Evolutionary conservation across 1,140 invertebrate species (phyloP).

Genomic region (Drosophila neocordata): DNA sequence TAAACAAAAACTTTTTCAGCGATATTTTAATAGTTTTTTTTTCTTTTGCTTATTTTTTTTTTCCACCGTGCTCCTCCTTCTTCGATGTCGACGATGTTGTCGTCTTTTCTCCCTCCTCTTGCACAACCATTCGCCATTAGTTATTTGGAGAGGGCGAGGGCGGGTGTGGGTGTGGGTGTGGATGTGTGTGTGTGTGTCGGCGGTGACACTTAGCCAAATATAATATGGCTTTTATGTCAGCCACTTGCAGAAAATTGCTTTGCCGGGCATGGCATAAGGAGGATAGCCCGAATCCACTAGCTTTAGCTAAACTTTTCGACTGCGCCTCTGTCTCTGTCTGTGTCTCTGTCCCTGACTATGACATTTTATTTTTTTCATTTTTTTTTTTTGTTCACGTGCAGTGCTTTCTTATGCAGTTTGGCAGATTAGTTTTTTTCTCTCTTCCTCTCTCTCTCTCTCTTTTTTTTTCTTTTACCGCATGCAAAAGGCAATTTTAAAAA

Average conservation of each 20-base stretch:
- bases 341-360: conserved; percentile 5
- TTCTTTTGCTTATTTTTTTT: background rate
- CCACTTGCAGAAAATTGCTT: conserved; percentile 77
- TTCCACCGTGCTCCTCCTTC: conserved; percentile 12
- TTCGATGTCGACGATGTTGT: background rate
- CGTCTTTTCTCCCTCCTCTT: background rate
- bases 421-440: conserved; percentile 23
- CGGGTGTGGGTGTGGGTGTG: conserved; percentile 23
- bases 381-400: conserved; percentile 19
- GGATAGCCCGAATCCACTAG: background rate
- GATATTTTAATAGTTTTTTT: conserved; percentile 75
- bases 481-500: conserved; percentile 34
- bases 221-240: conserved; percentile 79
- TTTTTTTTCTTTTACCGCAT: conserved; percentile 3
- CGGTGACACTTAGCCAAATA: conserved; percentile 78
- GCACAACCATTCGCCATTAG: background rate
- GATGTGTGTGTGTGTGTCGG: conserved; percentile 50
- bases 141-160: background rate
- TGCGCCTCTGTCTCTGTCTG: background rate
- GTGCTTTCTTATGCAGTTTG: conserved; percentile 37
- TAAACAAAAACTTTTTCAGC: conserved; percentile 75
- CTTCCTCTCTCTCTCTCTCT: background rate
- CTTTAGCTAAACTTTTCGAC: background rate
- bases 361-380: background rate
- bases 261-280: conserved; percentile 16